Evolutionary conservation across 2,113 vertebrate species (phyloP).

Genomic region (Malurus cyaneus): DNA sequence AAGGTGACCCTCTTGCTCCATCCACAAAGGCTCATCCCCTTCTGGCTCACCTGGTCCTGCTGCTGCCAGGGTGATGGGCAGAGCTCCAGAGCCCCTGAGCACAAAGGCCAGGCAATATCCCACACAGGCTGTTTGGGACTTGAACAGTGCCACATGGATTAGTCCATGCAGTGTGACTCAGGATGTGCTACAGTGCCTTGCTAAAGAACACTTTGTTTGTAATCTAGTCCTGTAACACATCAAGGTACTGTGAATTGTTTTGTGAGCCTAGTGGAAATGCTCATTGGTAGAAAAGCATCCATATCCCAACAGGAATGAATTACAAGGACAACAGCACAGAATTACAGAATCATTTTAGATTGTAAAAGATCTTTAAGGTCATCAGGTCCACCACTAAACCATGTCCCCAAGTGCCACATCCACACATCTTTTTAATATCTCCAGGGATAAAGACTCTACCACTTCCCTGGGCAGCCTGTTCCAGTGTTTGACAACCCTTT

Average conservation of each 20-base stretch:
- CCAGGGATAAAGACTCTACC: not conserved
- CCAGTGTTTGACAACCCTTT: not conserved
- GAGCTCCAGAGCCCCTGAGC: not conserved
- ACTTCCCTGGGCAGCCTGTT: not conserved
- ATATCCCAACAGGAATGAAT: not conserved
- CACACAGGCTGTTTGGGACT: fast-evolving
- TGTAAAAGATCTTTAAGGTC: not conserved
- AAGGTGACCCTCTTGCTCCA: not conserved
- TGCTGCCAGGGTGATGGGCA: not conserved
- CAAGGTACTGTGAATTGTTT: not conserved
- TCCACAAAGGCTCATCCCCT: not conserved
- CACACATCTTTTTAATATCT: not conserved
- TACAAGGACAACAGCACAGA: not conserved
- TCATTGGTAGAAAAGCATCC: not conserved
- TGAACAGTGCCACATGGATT: not conserved
- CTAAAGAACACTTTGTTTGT: not conserved
- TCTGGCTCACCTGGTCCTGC: not conserved
- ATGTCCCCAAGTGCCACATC: no score
- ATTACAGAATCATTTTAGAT: not conserved
- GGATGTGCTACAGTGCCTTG: not conserved
- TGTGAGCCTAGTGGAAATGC: not conserved
- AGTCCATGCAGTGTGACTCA: not conserved
- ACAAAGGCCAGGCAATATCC: not conserved
- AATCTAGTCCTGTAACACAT: not conserved
- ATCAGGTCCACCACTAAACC: not conserved